Evolutionary conservation across 2,113 vertebrate species (phyloP).

Genomic region (Tamias sibiricus): DNA sequence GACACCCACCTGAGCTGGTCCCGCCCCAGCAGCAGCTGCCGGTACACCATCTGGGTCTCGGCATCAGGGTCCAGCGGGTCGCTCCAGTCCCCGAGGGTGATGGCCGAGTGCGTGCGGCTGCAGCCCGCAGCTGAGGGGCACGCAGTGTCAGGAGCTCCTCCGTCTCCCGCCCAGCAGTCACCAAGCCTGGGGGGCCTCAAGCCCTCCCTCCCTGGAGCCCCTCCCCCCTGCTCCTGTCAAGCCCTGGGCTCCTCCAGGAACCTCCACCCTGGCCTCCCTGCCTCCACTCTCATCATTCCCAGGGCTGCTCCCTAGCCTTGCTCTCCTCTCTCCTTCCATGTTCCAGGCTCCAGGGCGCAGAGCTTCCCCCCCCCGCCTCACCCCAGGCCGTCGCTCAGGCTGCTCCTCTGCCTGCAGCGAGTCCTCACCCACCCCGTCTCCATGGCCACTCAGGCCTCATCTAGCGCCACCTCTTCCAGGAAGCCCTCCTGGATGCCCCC

Average conservation of each 20-base stretch:
- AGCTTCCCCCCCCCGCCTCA: too few relatives aligned
- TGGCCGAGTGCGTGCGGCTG: constrained; percentile 93
- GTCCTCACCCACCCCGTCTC: not conserved
- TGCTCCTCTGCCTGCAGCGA: not conserved
- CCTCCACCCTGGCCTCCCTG: not conserved
- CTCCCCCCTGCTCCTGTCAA: rapidly evolving
- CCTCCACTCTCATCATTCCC: not conserved
- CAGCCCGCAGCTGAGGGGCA: constrained; percentile 85
- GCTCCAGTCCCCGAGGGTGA: constrained; percentile 93
- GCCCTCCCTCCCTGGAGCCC: not conserved
- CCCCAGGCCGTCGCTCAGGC: not conserved
- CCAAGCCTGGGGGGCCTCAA: not conserved
- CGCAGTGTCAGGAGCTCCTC: not conserved
- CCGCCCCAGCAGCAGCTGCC: constrained; percentile 90
- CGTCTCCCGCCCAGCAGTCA: rapidly evolving
- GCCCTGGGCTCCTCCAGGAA: too few relatives aligned
- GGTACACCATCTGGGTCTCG: constrained; percentile 92
- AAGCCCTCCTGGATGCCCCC: not conserved
- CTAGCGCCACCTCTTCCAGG: not conserved
- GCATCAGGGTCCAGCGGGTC: constrained; percentile 92
- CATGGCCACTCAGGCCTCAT: not conserved
- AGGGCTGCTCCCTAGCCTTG: too few relatives aligned
- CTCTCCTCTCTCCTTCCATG: too few relatives aligned
- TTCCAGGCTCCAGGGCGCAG: too few relatives aligned
- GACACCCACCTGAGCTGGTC: constrained; percentile 89